Evolutionary conservation across 2,888 invertebrate species (phyloP).

Genomic region (Dicyrtoma fusca): DNA sequence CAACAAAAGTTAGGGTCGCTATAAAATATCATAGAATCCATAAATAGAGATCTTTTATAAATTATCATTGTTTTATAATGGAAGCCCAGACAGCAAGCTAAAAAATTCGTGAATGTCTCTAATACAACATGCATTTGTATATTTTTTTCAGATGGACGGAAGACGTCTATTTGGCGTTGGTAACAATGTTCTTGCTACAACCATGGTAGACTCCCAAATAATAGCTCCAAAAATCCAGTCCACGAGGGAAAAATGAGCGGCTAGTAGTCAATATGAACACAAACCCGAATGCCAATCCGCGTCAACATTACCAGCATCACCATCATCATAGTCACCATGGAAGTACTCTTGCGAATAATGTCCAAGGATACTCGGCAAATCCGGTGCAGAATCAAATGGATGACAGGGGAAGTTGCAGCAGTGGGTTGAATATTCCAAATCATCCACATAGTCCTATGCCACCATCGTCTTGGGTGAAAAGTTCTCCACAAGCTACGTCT

Average conservation of each 20-base stretch:
- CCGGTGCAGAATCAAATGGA: slow-evolving; percentile 26
- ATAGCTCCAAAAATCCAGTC: background rate
- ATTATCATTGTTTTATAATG: no score
- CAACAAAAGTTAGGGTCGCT: no score
- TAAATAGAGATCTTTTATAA: no score
- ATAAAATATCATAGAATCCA: no score
- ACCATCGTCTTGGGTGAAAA: slow-evolving; percentile 49
- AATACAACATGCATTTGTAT: no score
- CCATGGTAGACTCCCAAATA: background rate
- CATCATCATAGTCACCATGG: slow-evolving; percentile 32
- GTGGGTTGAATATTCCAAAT: slow-evolving; percentile 18
- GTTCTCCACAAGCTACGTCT: slow-evolving; percentile 13
- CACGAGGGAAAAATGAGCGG: slow-evolving; percentile 13
- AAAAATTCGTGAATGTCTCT: no score
- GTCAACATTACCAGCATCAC: slow-evolving; percentile 42
- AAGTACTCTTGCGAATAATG: slow-evolving; percentile 20
- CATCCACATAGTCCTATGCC: slow-evolving; percentile 42
- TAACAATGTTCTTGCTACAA: background rate
- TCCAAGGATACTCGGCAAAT: slow-evolving; percentile 24
- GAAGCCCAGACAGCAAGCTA: no score
- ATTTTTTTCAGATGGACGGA: background rate
- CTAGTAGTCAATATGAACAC: slow-evolving; percentile 36
- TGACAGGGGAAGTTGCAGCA: slow-evolving; percentile 19
- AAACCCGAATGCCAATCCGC: slow-evolving; percentile 38
- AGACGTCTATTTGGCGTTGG: background rate